These are phyloP conservation scores for Aphidius colemani DNA, from an alignment of 2,888 invertebrate genomes.

Conservation along the genomic window DNA sequence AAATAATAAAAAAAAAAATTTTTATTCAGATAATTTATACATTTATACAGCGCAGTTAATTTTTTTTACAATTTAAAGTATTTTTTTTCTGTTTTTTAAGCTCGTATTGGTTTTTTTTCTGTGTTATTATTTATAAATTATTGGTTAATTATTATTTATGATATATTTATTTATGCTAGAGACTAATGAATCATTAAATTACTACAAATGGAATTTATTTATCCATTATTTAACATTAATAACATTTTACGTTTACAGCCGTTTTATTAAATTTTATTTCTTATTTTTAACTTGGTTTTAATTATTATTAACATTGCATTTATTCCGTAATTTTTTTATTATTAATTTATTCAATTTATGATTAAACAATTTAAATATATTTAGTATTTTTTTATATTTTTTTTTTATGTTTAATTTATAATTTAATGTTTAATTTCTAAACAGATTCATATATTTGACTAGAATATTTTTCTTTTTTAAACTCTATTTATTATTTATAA, in stretches of 20 bases:
- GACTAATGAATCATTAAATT: background rate
- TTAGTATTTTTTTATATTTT: too few species aligned
- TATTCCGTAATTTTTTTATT: too few species aligned
- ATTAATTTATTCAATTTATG: too few species aligned
- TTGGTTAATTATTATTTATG: background rate
- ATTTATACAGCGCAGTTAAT: conserved; percentile 44
- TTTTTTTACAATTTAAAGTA: conserved; percentile 1
- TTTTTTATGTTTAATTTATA: too few species aligned
- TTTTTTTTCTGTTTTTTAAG: background rate
- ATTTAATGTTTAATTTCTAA: too few species aligned
- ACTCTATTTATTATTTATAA: background rate
- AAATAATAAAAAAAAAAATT: conserved; percentile 7
- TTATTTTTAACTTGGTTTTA: background rate
- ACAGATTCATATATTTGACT: background rate
- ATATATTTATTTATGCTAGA: background rate
- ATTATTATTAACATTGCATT: too few species aligned
- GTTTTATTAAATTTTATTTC: background rate
- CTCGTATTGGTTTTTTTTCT: background rate
- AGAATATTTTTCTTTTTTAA: conserved; percentile 6
- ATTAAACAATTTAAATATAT: too few species aligned
- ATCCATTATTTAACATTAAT: too few species aligned
- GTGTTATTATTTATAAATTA: background rate
- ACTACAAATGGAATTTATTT: too few species aligned
- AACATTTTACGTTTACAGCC: background rate
- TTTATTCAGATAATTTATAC: conserved; percentile 32